Conservation (phyloP, 2,888 invertebrate species). For the Melikaiella ostensackeni region DNA sequence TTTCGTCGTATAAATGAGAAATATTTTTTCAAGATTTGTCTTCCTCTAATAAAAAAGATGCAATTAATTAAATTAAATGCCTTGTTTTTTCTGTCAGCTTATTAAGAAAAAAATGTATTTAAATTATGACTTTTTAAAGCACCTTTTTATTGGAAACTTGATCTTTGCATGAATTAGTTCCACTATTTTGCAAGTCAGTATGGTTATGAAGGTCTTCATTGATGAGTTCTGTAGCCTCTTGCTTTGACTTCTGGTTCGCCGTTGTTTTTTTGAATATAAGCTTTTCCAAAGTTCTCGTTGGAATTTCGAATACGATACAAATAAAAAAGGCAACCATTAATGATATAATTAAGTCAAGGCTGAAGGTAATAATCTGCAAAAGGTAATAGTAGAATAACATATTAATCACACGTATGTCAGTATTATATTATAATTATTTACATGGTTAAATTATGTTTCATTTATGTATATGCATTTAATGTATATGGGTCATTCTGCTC, state of each 20-base stretch:
- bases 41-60: too few relatives aligned
- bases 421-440: too few relatives aligned
- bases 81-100: too few relatives aligned
- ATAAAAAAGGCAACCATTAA: background rate
- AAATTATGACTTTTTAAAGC: background rate
- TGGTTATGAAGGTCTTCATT: background rate
- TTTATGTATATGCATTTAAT: too few relatives aligned
- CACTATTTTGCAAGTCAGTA: background rate
- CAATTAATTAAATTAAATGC: too few relatives aligned
- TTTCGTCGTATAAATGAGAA: too few relatives aligned
- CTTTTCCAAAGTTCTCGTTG: background rate
- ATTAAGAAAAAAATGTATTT: background rate
- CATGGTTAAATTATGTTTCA: background rate
- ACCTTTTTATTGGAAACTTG: background rate
- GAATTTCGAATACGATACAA: background rate
- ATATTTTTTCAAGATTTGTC: too few relatives aligned
- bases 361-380: background rate
- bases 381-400: background rate
- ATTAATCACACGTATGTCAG: too few relatives aligned
- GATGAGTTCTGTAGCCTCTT: background rate
- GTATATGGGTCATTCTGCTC: too few relatives aligned
- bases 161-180: background rate
- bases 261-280: background rate
- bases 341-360: background rate
- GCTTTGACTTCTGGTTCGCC: background rate